These are phyloP conservation scores for Endomychus coccineus DNA, from an alignment of 2,888 invertebrate genomes.

Conservation along the genomic window DNA sequence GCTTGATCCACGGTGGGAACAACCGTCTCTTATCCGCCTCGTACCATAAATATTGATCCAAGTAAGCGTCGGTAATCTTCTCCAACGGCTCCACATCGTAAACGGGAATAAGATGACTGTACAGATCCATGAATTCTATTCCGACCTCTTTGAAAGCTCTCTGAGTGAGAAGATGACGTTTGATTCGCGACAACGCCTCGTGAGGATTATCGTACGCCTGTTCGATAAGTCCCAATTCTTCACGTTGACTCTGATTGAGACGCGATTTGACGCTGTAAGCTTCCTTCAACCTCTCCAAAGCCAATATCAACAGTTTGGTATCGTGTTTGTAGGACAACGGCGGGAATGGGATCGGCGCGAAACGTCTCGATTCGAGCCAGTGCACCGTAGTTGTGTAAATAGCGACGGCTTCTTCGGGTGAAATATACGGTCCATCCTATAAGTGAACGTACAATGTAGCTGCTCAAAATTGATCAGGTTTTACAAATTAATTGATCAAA, in stretches of 20 bases:
- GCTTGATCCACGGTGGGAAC: slow-evolving; percentile 99
- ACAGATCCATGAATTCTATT: slow-evolving; percentile 99
- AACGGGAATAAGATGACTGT: slow-evolving; percentile 97
- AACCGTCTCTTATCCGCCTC: slow-evolving; percentile 96
- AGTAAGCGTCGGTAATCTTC: slow-evolving; percentile 98
- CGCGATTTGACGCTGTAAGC: slow-evolving; percentile 97
- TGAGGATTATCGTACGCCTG: slow-evolving; percentile 99
- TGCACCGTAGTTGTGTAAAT: slow-evolving; percentile 99
- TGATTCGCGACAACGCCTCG: slow-evolving; percentile 96
- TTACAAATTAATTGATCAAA: not conserved
- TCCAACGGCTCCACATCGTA: slow-evolving; percentile 99
- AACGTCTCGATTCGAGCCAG: slow-evolving; percentile 96
- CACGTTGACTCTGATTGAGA: slow-evolving; percentile 96
- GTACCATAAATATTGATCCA: slow-evolving; percentile 99
- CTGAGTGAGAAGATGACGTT: slow-evolving; percentile 97
- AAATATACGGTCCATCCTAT: slow-evolving; percentile 96
- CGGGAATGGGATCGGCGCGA: slow-evolving; percentile 99
- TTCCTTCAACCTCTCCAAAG: slow-evolving; percentile 92
- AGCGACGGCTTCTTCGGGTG: slow-evolving; percentile 98
- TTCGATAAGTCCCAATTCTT: slow-evolving; percentile 96
- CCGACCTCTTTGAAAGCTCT: slow-evolving; percentile 98
- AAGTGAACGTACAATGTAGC: slow-evolving; percentile 19
- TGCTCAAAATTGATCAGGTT: slow-evolving; percentile 5
- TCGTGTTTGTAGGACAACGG: slow-evolving; percentile 99
- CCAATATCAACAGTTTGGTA: slow-evolving; percentile 94